Evolutionary conservation across 2,888 invertebrate species (phyloP), one percentile per base, ranked within the genome.

Genomic region (Athalia cordata): DNA sequence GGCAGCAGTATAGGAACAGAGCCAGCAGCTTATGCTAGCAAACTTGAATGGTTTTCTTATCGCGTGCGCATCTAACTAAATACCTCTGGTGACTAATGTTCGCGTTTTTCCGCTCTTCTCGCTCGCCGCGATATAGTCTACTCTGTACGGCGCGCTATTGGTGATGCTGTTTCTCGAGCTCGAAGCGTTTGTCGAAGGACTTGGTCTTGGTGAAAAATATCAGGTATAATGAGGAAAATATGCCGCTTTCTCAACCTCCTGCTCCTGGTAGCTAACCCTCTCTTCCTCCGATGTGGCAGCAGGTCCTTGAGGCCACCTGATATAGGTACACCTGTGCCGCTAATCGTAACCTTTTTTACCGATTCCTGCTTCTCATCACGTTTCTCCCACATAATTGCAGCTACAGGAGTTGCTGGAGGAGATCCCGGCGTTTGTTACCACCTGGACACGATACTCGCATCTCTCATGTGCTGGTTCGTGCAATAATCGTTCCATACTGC

Each of bases 11-110:
- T 29, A 29, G 29, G 29, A 29, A 66, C 8, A n/a, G 13, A 66
- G 29, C 11, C 67, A 15, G 3, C 49, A 9, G 49, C 13, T 43
- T 49, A 67, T 13, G 29, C 11, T 11, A 0, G 72, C 47, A 45
- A 47, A 72, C 13, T 64, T 52, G 75, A 75, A 75, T 64, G 62
- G 75, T 75, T 83, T 85, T 84, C 84, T 87, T 84, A 81, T 81
- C 80, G 80, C 80, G 6, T 50, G 15, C 5, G 78, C 79, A 76
- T 82, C 83, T 85, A 83, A 85, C 85, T 83, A 84, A 86, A 86
- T 83, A 82, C 81, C 82, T 79, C 79, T 81, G 29, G 76, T 80
- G 79, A 79, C 81, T 80, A 79, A 80, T 77, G 78, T 75, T 59
- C 45, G 29, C 75, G 78, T 80, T 80, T 81, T 82, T 82, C 49